These are phyloP conservation scores for Apodemus agrarius DNA, from an alignment of 2,797 vertebrate genomes.

Conservation along the genomic window DNA sequence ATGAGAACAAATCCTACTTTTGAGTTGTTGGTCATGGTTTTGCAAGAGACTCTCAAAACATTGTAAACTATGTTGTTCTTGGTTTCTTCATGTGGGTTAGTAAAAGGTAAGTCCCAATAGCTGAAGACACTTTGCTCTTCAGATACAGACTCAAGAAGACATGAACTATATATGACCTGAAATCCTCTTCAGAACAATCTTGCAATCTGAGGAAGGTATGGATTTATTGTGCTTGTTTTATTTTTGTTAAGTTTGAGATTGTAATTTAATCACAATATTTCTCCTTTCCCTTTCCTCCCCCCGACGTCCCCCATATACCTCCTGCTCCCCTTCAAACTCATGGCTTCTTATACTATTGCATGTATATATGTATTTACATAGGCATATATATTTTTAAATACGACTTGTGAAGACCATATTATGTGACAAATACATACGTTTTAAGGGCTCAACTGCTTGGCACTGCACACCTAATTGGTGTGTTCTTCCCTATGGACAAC, in stretches of 20 bases:
- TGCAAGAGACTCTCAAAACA: too few relatives aligned
- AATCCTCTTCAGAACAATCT: not conserved
- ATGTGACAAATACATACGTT: not conserved
- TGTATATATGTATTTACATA: not conserved
- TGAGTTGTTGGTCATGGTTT: not conserved
- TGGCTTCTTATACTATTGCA: not conserved
- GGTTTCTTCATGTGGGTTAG: not conserved
- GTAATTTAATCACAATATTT: not conserved
- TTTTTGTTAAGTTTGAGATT: not conserved
- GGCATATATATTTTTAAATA: not conserved
- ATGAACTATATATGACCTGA: not conserved
- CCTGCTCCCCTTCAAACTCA: not conserved
- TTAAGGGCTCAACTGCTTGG: not conserved
- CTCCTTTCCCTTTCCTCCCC: not conserved
- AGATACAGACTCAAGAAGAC: too few relatives aligned
- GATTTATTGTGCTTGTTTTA: not conserved
- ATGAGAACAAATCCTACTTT: not conserved
- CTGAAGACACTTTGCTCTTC: not conserved
- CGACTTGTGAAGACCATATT: not conserved
- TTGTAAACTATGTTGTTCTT: not conserved
- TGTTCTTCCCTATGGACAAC: not conserved
- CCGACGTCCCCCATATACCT: not conserved
- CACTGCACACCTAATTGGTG: not conserved
- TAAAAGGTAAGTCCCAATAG: not conserved
- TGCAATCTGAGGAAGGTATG: not conserved